Evolutionary conservation across 2,797 vertebrate genomes (phyloP).

Genomic region (Phrynocephalus vlangalii): DNA sequence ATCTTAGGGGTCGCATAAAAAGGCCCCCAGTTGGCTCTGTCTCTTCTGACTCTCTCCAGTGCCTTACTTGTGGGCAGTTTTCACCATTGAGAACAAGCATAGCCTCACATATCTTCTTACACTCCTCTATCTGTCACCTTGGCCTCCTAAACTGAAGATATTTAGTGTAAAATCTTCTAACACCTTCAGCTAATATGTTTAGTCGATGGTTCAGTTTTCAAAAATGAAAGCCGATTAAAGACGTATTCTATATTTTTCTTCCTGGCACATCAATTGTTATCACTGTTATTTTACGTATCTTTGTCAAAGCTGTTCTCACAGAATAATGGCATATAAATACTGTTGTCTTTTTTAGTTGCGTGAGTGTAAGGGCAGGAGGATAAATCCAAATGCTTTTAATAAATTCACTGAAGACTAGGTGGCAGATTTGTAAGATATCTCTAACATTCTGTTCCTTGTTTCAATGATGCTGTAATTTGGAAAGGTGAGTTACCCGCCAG

Average conservation of each 20-base stretch:
- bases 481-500: conserved; percentile 35
- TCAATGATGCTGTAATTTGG: conserved; percentile 36
- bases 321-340: neutral
- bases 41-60: no score
- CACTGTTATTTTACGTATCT: neutral
- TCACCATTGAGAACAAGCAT: no score
- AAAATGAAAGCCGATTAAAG: neutral
- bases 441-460: conserved; percentile 27
- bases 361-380: neutral
- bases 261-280: neutral
- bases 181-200: neutral
- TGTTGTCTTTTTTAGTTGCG: conserved; percentile 25
- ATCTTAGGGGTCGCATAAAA: no score
- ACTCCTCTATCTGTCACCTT: neutral
- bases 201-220: neutral
- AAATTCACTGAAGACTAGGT: conserved; percentile 27
- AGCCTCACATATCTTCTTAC: neutral
- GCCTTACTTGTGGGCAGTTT: no score
- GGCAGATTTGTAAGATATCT: conserved; percentile 21
- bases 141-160: neutral
- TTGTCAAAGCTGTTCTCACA: conserved; percentile 24
- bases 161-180: neutral
- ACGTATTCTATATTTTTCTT: neutral
- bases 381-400: neutral
- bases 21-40: no score